Evolutionary conservation across 1,140 invertebrate genomes (phyloP).

Genomic region (Lethocerus indicus): DNA sequence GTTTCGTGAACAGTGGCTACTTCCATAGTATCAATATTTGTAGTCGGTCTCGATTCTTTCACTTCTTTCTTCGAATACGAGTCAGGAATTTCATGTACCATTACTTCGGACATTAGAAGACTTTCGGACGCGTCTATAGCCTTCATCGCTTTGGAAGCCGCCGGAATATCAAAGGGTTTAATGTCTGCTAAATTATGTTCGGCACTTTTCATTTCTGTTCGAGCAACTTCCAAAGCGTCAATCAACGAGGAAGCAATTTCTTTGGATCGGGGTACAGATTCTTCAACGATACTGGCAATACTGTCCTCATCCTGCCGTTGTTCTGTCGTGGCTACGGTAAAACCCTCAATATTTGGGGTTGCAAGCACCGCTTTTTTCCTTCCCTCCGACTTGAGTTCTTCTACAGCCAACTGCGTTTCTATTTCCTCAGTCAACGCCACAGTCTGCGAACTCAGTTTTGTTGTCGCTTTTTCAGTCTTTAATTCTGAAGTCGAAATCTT

Average conservation of each 20-base stretch:
- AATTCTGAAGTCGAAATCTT: slow-evolving; percentile 12
- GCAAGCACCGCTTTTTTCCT: slow-evolving; percentile 3
- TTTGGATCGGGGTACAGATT: background rate
- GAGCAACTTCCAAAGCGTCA: slow-evolving; percentile 5
- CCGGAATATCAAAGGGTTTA: background rate
- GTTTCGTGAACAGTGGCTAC: slow-evolving; percentile 9
- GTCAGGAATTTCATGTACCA: background rate
- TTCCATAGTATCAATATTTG: slow-evolving; percentile 11
- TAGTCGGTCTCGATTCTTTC: slow-evolving; percentile 2
- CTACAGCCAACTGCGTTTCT: slow-evolving; percentile 14
- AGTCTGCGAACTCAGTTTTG: slow-evolving; percentile 9
- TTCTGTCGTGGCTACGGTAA: slow-evolving; percentile 10
- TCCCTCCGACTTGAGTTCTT: slow-evolving; percentile 9
- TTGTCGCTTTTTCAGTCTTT: slow-evolving; percentile 16
- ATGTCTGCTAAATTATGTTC: background rate
- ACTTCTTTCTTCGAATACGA: background rate
- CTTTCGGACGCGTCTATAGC: slow-evolving; percentile 6
- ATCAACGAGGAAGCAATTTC: background rate
- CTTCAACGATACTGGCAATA: too few relatives aligned
- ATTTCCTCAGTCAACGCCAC: slow-evolving; percentile 11
- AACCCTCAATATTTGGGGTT: slow-evolving; percentile 14
- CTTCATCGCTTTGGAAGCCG: slow-evolving; percentile 1
- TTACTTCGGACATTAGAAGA: background rate
- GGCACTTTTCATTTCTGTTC: slow-evolving; percentile 1
- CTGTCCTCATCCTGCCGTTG: slow-evolving; percentile 1